Base-by-base conservation (phyloP, 2,113 vertebrate genomes). In the Lepisosteus oculatus region DNA sequence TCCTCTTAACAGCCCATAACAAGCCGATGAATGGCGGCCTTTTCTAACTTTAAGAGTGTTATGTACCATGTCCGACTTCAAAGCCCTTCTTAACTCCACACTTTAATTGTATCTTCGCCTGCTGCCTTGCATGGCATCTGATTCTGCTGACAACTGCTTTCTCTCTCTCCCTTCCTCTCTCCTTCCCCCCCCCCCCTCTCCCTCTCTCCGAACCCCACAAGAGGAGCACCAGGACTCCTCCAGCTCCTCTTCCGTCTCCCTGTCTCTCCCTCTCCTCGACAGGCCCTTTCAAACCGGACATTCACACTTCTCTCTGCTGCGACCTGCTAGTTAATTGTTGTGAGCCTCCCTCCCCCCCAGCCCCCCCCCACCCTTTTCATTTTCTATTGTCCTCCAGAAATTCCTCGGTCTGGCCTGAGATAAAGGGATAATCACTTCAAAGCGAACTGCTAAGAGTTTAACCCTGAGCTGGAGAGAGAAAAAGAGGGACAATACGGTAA, bases 391-490 rank as follows among this genome's bases (percentile, higher is more conserved):
- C 93, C 93, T 93, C 86, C 84, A 80, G 87, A 93, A 94, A 95
- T 96, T 95, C 95, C 96, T 94, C 87, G 86, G 94, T 93, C 93
- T 93, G 92, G 94, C 90, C 95, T 92, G 92, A 96, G 95, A 98
- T 99, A 95, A 98, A 97, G 95, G 95, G 95, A 96, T 97, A 96
- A 97, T 92, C 83, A 96, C 96, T 98, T 98, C 96, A 98, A 97
- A 98, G 95, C 85, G 80, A 90, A 90, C 93, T 92, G 92, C 95
- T 93, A 94, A 95, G 94, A 94, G 95, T 96, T 96, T 96, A 97
- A 96, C 96, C 95, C 84, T 90, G 81, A 89, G 95, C 94, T 93
- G 90, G 95, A 93, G 94, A 93, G 81, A 29, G 29, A 29, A 29
- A 92, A 83, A 81, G 88, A 92, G 93, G 92, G 95, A 96, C 96